Conservation (phyloP, 1,140 invertebrate genomes). For the Battus philenor region DNA sequence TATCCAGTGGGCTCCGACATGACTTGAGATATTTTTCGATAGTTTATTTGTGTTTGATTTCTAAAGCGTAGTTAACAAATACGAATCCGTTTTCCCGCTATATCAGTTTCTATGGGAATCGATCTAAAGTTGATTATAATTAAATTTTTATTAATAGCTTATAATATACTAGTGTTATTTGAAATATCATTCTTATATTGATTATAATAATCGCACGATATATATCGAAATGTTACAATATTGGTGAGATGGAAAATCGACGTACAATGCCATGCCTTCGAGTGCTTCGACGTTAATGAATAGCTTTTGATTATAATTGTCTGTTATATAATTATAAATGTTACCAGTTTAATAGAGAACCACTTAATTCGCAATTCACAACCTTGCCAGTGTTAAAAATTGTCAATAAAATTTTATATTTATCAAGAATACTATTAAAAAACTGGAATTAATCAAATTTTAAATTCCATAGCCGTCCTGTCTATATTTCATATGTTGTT, state of each 20-base stretch:
- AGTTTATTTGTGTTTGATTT: conserved; percentile 1
- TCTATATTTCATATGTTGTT: neutral
- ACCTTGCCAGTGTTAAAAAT: no score
- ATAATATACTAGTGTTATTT: conserved; percentile 11
- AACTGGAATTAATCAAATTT: neutral
- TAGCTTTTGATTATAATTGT: conserved; percentile 14
- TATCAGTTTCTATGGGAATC: neutral
- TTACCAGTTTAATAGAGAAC: neutral
- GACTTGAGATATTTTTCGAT: conserved; percentile 1
- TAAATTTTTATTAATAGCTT: neutral
- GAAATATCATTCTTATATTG: conserved; percentile 21
- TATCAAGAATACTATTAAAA: neutral
- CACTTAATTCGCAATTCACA: conserved; percentile 5
- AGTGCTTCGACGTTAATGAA: conserved; percentile 35
- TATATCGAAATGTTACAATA: conserved; percentile 18
- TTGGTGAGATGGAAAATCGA: no score
- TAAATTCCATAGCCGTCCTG: neutral
- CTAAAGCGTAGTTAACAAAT: neutral
- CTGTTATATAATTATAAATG: neutral
- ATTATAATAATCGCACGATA: conserved; percentile 28
- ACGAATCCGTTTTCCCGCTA: neutral
- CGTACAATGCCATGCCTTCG: conserved; percentile 40
- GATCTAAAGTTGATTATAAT: neutral
- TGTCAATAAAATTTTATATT: neutral
- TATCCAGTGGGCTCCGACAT: neutral